Evolutionary conservation across 2,888 invertebrate species (phyloP), one percentile per base, ranked within the genome.

Genomic region (Agapostemon virescens): DNA sequence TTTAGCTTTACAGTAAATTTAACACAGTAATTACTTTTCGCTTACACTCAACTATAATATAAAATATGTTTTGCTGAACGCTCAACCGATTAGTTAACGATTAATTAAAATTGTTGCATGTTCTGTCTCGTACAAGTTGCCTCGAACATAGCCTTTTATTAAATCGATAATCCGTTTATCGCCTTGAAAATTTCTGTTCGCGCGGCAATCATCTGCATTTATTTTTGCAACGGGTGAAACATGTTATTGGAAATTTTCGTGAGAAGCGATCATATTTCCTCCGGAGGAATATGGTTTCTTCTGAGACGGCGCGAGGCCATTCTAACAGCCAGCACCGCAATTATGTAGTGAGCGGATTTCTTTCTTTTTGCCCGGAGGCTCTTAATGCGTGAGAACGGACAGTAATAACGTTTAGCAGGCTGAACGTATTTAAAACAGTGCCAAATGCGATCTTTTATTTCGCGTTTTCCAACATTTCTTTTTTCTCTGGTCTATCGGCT

Each of bases 261-360:
- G 58, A 49, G 45, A 49, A 20, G 7, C 38, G n/a, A 15, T 2
- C 17, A 3, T 36, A 38, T 70, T 70, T 72, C 42, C 69, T 42
- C 40, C 49, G 17, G 33, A 20, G 52, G 17, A 63, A 26, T 63
- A 77, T 72, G 17, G 58, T 70, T 74, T 69, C 67, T 79, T 81
- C 63, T 49, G 79, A 73, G 66, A 55, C 69, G 49, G 72, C 26
- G 72, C 69, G 49, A 74, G 72, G 71, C 45, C 77, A 68, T 52
- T 69, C 81, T 42, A 80, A 77, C 73, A 68, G 70, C 52, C 77
- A 67, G 75, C 58, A 68, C 68, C 49, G 81, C 82, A 84, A 86
- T 86, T 82, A 84, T 58, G 55, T 79, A 82, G 86, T 75, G 86
- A 86, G 77, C 77, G 86, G 84, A 79, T 84, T 81, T 85, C 79